Evolutionary conservation across 2,113 vertebrate genomes (phyloP), one percentile per base, ranked within the genome.

Genomic region (Platichthys stellatus): DNA sequence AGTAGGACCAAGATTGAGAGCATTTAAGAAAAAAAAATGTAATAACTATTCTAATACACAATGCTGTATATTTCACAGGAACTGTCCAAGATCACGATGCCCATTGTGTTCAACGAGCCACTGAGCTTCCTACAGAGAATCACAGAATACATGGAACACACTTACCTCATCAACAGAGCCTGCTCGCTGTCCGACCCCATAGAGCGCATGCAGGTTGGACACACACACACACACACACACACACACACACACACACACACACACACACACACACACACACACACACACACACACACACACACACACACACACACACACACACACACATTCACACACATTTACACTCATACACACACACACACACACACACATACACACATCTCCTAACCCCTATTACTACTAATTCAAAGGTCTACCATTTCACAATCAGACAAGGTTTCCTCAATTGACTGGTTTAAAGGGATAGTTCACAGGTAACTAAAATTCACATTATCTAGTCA

Each of bases 81-180:
- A 86, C 92, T 99, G 81, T 99, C 98, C 67, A 99, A 99, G 93
- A 99, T 99, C 88, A 99, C 98, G 0, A 99, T 99, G 98, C 98
- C 98, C 17, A 96, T 99, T 24, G 96, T 94, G 76, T 97, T 99
- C 91, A 99, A 99, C 0, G 97, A 99, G 93, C 98, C 98, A 0
- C 90, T 99, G 90, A 99, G 98, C 84, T 98, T 99, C 86, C 95
- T 99, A 71, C 98, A 99, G 65, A 94, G 98, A 63, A 96, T 99
- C 91, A 96, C 97, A 0, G 98, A 99, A 92, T 99, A 99, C 82
- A 99, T 99, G 98, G 98, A 99, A 88, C 98, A 99, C 26, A 97
- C 96, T 78, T 96, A 97, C 95, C 96, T 99, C 91, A 94, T 99
- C 79, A 96, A 96, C 90, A 96, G 90, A 88, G 97, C 97, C 88